A percentile compares a stretch with the other conserved stretches of the same genome.
These are phyloP conservation scores for Bombus balteatus DNA, from an alignment of 1,140 invertebrate species.

Conservation along the genomic window DNA sequence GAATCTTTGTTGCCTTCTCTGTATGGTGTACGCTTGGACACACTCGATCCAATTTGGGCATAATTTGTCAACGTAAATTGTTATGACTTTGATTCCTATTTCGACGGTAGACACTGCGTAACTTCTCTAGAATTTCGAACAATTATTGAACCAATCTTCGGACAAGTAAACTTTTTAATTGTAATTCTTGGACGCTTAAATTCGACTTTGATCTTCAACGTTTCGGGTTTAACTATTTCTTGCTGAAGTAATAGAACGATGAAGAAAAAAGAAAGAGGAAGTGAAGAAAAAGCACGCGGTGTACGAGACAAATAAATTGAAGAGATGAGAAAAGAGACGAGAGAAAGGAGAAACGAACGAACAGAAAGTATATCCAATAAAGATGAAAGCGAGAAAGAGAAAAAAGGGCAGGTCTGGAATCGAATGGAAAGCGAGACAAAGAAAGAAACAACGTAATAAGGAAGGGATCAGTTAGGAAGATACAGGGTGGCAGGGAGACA, in stretches of 20 bases:
- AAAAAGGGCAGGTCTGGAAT: too few relatives aligned
- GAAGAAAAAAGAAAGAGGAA: not conserved
- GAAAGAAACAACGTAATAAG: too few relatives aligned
- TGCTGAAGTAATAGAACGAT: not conserved
- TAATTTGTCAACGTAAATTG: not conserved
- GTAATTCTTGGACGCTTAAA: not conserved
- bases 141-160: not conserved
- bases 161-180: not conserved
- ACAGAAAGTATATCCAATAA: too few relatives aligned
- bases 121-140: not conserved
- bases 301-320: too few relatives aligned
- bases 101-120: not conserved
- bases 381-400: too few relatives aligned
- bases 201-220: not conserved
- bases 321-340: too few relatives aligned
- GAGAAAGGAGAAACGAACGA: too few relatives aligned
- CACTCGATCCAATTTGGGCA: not conserved
- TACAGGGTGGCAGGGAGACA: rapidly evolving
- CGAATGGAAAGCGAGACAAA: too few relatives aligned
- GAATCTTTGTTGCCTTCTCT: not conserved
- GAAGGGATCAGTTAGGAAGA: too few relatives aligned
- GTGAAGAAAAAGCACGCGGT: too few relatives aligned
- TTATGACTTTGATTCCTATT: not conserved
- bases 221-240: not conserved
- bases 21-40: too few relatives aligned